phyloP scores from a whole-genome alignment of 1,140 invertebrate species.

The Nymphalis io region DNA sequence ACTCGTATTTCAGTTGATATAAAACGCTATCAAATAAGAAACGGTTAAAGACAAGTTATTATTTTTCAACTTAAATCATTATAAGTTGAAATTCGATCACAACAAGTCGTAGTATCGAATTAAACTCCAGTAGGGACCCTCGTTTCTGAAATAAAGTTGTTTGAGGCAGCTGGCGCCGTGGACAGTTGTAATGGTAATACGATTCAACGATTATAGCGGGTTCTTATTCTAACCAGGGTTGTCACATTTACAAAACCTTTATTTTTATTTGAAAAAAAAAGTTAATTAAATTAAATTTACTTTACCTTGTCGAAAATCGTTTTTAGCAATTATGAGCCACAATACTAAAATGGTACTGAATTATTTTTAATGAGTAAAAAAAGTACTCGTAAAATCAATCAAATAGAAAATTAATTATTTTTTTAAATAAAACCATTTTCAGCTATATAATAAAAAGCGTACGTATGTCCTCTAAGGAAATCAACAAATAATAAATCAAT shows the following conservation, averaged over 20 bases:
- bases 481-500: too few relatives aligned
- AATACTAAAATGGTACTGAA: too few relatives aligned
- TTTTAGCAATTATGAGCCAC: too few relatives aligned
- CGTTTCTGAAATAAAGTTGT: constrained; percentile 73
- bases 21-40: constrained; percentile 4
- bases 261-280: background rate
- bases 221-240: constrained; percentile 44
- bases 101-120: constrained; percentile 46
- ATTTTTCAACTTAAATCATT: constrained; percentile 40
- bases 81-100: constrained; percentile 40
- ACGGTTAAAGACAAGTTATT: constrained; percentile 29
- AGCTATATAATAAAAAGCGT: too few relatives aligned
- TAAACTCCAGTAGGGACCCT: constrained; percentile 51
- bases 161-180: constrained; percentile 71
- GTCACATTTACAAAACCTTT: background rate
- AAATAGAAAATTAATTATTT: too few relatives aligned
- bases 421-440: too few relatives aligned
- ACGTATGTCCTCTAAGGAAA: too few relatives aligned
- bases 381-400: too few relatives aligned
- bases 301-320: too few relatives aligned
- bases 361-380: too few relatives aligned
- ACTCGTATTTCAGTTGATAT: background rate
- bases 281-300: too few relatives aligned
- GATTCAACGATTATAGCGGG: constrained; percentile 74
- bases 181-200: constrained; percentile 78